These are phyloP conservation scores for Panonychus citri DNA, from an alignment of 1,140 invertebrate genomes.

Conservation along the genomic window DNA sequence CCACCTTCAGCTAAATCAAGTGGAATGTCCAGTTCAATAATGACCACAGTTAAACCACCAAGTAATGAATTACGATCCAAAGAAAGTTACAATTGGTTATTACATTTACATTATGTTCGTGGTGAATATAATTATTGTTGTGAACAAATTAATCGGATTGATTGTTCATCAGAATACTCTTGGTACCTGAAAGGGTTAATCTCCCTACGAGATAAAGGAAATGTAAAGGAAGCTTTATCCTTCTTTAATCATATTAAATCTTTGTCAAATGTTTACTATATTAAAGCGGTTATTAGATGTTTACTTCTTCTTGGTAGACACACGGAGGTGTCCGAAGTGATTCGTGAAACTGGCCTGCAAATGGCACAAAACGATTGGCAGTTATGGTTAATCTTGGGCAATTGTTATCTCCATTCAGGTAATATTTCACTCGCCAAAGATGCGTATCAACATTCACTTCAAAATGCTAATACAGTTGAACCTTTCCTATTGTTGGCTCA, in stretches of 20 bases:
- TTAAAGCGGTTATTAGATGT: constrained; percentile 10
- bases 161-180: constrained; percentile 55
- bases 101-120: constrained; percentile 56
- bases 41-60: too few relatives aligned
- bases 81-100: constrained; percentile 55
- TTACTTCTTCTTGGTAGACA: constrained; percentile 8
- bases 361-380: constrained; percentile 10
- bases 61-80: constrained; percentile 31
- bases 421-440: constrained; percentile 8
- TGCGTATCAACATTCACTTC: constrained; percentile 10
- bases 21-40: too few relatives aligned
- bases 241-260: constrained; percentile 5
- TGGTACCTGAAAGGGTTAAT: constrained; percentile 45
- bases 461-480: constrained; percentile 5
- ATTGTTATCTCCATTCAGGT: constrained; percentile 6
- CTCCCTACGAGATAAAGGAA: constrained; percentile 32
- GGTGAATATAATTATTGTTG: constrained; percentile 50
- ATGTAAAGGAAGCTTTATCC: constrained; percentile 41
- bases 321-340: constrained; percentile 7
- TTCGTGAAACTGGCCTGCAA: constrained; percentile 8
- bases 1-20: too few relatives aligned
- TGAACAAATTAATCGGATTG: constrained; percentile 39
- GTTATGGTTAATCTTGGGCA: constrained; percentile 7
- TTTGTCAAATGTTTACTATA: constrained; percentile 6
- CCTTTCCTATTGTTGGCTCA: constrained; percentile 6